Base-by-base conservation (phyloP, 2,113 vertebrate species). In the Bothrops jararaca region DNA sequence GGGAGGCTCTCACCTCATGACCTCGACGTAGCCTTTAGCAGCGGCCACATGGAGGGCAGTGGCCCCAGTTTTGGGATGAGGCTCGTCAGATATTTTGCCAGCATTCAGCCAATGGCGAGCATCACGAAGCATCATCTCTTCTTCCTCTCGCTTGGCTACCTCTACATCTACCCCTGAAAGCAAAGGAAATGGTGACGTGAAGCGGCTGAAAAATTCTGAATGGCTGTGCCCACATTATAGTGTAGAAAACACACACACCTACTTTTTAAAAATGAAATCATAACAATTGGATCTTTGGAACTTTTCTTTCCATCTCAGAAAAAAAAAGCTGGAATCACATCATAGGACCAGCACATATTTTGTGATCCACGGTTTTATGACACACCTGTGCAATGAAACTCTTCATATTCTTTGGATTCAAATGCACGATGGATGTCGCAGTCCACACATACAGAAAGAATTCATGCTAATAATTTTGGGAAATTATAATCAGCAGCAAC, bases 1-100 rank as follows among this genome's bases (percentile, higher is more conserved):
- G 4, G 15, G 69, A 20, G 50, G 24, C 0, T 80, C 97, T 97
- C 95, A 99, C 98, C 98, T 98, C 95, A 99, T 98, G 95, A 98
- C 98, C 92, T 99, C 98, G 0, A 98, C 94, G 95, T 99, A 99
- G 93, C 98, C 98, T 96, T 99, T 99, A 74, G 98, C 98, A 0
- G 98, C 98, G 0, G 98, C 98, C 69, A 99, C 99, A 0, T 99
- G 99, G 92, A 99, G 97, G 8, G 98, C 98, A 0, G 98, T 98
- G 95, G 98, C 99, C 6, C 98, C 98, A 0, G 98, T 99, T 91
- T 97, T 98, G 5, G 98, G 98, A 90, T 99, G 97, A 86, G 95
- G 96, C 18, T 98, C 96, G 18, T 98, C 94, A 0, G 98, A 98
- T 8, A 97, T 97, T 88, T 96, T 96, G 0, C 98, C 98, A 0